A percentile compares a stretch with the other conserved stretches of the same genome.
phyloP scores from a whole-genome alignment of 2,797 vertebrate species.

The Melanotaenia nigrans region DNA sequence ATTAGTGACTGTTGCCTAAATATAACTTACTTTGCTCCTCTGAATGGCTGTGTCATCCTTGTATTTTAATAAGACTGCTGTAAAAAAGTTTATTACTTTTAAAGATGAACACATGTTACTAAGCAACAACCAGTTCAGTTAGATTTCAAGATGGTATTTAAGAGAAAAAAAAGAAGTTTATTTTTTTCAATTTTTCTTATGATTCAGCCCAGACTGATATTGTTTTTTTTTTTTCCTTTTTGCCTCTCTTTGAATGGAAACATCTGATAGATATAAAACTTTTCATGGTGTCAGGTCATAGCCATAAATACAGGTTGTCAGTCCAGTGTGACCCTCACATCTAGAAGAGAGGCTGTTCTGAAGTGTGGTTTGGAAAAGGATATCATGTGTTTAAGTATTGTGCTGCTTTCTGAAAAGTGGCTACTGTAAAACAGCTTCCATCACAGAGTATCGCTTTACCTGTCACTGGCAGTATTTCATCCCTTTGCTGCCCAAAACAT shows the following conservation, averaged over 20 bases:
- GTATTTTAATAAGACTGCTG: conserved; percentile 32
- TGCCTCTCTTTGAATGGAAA: conserved; percentile 72
- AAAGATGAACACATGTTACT: conserved; percentile 62
- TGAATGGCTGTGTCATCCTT: conserved; percentile 47
- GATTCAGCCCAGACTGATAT: conserved; percentile 70
- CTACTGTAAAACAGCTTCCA: conserved; percentile 81
- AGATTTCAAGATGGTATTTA: conserved; percentile 45
- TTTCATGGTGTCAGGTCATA: conserved; percentile 80
- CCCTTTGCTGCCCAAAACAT: conserved; percentile 57
- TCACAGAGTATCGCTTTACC: conserved; percentile 71
- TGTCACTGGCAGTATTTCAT: conserved; percentile 75
- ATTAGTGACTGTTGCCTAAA: conserved; percentile 51
- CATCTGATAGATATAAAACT: conserved; percentile 83
- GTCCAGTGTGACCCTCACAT: conserved; percentile 68
- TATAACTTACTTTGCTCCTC: conserved; percentile 30
- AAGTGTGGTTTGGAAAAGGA: conserved; percentile 72
- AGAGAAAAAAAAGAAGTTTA: conserved; percentile 55
- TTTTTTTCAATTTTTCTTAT: conserved; percentile 70
- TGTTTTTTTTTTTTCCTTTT: conserved; percentile 39
- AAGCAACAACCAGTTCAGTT: conserved; percentile 46
- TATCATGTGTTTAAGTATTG: conserved; percentile 82
- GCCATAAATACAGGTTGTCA: conserved; percentile 79
- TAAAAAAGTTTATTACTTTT: conserved; percentile 67
- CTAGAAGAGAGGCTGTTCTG: conserved; percentile 62
- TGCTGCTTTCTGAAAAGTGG: conserved; percentile 75